Base-by-base conservation (phyloP, 2,888 invertebrate genomes). In the Steinernema scapterisci region DNA sequence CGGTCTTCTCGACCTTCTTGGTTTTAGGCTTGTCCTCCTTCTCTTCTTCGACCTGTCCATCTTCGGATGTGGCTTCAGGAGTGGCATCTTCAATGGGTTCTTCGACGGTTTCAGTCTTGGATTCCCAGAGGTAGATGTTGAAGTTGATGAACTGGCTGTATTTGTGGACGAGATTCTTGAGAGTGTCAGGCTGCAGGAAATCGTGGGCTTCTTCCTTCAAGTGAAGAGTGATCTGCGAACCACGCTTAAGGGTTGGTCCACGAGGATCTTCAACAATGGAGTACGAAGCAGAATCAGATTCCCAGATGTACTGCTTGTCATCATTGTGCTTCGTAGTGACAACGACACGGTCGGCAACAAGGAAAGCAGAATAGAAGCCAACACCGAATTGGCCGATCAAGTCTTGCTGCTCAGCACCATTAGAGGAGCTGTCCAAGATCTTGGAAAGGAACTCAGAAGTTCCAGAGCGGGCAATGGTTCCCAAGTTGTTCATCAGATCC, bases 101-200 rank as follows among this genome's bases (percentile, higher is more conserved):
- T 86, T 93, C 93, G 71, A 93, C 92, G 78, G 92, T 92, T 84
- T 93, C 91, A 45, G 92, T 92, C 90, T 91, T 92, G 86, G 91
- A 92, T 56, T 93, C 92, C 97, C 97, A 99, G 88, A 99, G 89
- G 89, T 93, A 93, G 88, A 99, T 99, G 77, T 95, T 94, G 92
- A 99, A 99, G 90, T 97, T 99, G 89, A 99, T 99, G 90, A 99
- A 99, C 90, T 99, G 97, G 5, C 96, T 96, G 90, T 99, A 99
- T 89, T 97, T 99, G 90, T 93, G 93, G 78, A 99, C 93, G 77
- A 99, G 91, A 84, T 92, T 92, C 85, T 93, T 93, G 82, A 99
- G 91, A 0, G 95, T 95, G 87, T 94, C 93, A 80, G 93, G 92
- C 89, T 99, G 96, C 86, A 97, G 90, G 91, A 94, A 99, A 90